A percentile compares a stretch with the other conserved stretches of the same genome.
Conservation (phyloP, 2,888 invertebrate genomes). For the Tenthredo distinguenda region DNA sequence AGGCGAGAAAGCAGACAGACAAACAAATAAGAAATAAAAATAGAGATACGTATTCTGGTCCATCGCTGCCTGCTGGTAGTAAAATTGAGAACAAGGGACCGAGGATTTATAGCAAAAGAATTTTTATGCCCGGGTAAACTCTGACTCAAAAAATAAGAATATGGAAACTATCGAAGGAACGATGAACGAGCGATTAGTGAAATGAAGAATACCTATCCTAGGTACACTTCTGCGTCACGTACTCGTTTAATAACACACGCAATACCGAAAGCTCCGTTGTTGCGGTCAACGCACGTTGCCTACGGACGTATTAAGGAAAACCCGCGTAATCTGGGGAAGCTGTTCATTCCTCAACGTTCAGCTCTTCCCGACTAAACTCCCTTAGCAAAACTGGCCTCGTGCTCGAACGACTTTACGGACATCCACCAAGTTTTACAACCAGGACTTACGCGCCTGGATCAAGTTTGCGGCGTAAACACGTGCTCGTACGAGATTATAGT, state of each 20-base stretch:
- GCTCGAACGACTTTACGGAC: slow-evolving; percentile 38
- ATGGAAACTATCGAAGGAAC: background rate
- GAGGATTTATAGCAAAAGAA: background rate
- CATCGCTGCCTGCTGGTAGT: background rate
- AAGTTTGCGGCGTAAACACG: slow-evolving; percentile 26
- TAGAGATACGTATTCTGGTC: background rate
- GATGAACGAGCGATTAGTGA: background rate
- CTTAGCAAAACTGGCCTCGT: slow-evolving; percentile 12
- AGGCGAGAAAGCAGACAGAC: background rate
- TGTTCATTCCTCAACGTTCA: slow-evolving; percentile 18
- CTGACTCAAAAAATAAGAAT: background rate
- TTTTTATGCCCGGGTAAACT: background rate
- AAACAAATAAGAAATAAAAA: slow-evolving; percentile 3
- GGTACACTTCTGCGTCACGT: background rate
- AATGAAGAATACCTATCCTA: background rate
- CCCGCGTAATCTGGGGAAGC: slow-evolving; percentile 41
- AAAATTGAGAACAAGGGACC: background rate
- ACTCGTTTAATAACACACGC: slow-evolving; percentile 13
- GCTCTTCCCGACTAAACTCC: background rate
- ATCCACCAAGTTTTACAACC: slow-evolving; percentile 23
- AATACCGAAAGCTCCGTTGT: slow-evolving; percentile 35
- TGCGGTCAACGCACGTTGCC: slow-evolving; percentile 44
- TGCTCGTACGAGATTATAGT: slow-evolving; percentile 17
- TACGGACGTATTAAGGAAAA: slow-evolving; percentile 34
- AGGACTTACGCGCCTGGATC: background rate